Evolutionary conservation across 2,113 vertebrate genomes (phyloP).

Genomic region (Pontoporia blainvillei): DNA sequence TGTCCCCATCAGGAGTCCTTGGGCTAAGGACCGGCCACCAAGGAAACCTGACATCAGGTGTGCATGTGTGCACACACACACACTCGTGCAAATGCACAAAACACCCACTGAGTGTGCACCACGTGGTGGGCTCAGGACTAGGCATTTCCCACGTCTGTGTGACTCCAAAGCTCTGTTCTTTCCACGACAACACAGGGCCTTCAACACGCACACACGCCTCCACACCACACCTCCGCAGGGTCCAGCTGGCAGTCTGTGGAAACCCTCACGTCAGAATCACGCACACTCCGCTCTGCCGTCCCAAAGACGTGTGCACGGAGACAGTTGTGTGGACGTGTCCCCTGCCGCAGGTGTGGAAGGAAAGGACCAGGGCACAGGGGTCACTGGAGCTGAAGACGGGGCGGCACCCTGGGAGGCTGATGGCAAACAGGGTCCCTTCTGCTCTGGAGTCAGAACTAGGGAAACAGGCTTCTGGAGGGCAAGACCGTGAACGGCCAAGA

Average conservation of each 20-base stretch:
- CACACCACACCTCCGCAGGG: background rate
- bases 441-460: background rate
- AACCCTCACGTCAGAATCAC: too few relatives aligned
- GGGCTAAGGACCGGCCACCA: background rate
- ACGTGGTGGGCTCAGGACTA: background rate
- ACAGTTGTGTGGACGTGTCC: rapidly evolving
- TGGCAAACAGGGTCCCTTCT: background rate
- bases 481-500: background rate
- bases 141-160: background rate
- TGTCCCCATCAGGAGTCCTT: background rate
- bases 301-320: rapidly evolving
- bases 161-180: background rate
- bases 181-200: background rate
- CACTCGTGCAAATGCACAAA: background rate
- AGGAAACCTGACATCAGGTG: background rate
- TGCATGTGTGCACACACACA: too few relatives aligned
- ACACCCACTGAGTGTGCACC: background rate
- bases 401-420: rapidly evolving
- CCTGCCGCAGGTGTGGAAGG: background rate
- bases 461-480: background rate
- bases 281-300: background rate
- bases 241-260: background rate
- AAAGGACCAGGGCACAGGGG: background rate
- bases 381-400: background rate
- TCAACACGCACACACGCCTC: rapidly evolving